Percentiles rank a stretch among this genome's conserved stretches.
Conservation (phyloP, 1,140 invertebrate genomes). For the Brachionus sp. region DNA sequence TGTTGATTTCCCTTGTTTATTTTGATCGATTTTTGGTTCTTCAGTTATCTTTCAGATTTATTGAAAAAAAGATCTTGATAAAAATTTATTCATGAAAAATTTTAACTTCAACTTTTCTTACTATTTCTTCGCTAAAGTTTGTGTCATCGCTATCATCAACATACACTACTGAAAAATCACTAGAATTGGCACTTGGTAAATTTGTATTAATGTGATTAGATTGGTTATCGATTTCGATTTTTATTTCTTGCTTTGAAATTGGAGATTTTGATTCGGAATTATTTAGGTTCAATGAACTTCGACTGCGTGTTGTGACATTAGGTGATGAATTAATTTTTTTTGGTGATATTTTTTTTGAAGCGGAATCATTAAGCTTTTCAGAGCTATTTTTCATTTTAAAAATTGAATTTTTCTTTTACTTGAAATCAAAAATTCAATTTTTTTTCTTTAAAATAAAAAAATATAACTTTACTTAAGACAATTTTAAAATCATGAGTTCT, state of each 20-base stretch:
- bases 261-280: not conserved
- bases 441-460: not conserved
- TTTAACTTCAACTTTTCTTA: not conserved
- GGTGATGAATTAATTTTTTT: not conserved
- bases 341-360: not conserved
- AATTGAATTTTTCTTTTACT: not conserved
- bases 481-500: not conserved
- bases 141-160: conserved; percentile 23
- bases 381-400: not conserved
- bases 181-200: conserved; percentile 17
- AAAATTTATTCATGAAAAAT: not conserved
- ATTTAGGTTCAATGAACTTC: not conserved
- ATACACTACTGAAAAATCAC: conserved; percentile 21
- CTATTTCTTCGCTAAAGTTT: not conserved
- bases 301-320: not conserved
- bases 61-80: not conserved
- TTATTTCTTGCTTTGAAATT: not conserved
- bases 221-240: not conserved
- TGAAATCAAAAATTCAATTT: conserved; percentile 6
- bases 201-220: not conserved
- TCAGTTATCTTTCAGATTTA: not conserved
- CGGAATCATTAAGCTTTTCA: not conserved
- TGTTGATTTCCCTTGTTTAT: not conserved
- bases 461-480: conserved; percentile 1
- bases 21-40: not conserved